These are phyloP conservation scores for Coreoperca whiteheadi DNA, from an alignment of 2,113 vertebrate species.

Conservation along the genomic window DNA sequence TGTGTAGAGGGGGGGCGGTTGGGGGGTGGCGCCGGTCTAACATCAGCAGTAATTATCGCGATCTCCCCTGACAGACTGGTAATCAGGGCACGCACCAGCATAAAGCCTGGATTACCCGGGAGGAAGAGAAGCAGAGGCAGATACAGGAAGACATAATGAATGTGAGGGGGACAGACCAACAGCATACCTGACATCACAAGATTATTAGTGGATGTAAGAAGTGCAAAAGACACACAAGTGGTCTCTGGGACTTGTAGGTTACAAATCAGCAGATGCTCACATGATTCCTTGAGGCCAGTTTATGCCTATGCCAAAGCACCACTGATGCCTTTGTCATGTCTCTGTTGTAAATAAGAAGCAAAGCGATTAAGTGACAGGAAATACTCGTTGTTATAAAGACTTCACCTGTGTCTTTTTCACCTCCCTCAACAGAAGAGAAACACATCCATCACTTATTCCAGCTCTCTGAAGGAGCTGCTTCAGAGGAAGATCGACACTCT, in stretches of 20 bases:
- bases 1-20: not conserved
- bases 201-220: not conserved
- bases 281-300: not conserved
- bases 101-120: constrained; percentile 74
- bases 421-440: constrained; percentile 81
- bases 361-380: not conserved
- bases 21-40: constrained; percentile 37
- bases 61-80: constrained; percentile 73
- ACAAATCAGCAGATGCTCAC: not conserved
- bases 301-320: not conserved
- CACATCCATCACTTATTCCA: constrained; percentile 83
- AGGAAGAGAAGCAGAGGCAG: constrained; percentile 25
- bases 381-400: not conserved
- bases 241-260: not conserved
- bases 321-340: not conserved
- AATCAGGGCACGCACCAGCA: constrained; percentile 61
- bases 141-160: not conserved
- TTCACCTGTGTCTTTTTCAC: constrained; percentile 19
- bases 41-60: constrained; percentile 77
- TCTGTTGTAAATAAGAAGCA: constrained; percentile 1
- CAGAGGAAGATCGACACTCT: constrained; percentile 87
- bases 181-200: not conserved
- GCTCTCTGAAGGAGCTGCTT: constrained; percentile 85
- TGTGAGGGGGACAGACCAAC: not conserved
- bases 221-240: not conserved